Evolutionary conservation across 2,797 vertebrate genomes (phyloP), one percentile per base, ranked within the genome.

Genomic region (Lepus townsendii): DNA sequence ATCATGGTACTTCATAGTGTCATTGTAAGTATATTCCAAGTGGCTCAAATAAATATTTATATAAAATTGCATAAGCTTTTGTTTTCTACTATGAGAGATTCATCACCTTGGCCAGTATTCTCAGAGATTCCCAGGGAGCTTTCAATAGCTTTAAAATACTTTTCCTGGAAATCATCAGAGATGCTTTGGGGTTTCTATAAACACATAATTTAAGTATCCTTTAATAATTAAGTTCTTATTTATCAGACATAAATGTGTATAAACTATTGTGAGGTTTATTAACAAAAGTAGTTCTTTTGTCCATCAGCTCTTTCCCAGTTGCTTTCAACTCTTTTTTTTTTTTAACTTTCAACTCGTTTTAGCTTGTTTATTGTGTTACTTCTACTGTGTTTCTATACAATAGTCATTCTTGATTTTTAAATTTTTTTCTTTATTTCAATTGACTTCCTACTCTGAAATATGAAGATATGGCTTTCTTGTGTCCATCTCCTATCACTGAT

Each of bases 181-280:
- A 20, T 93, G 13, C 57, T 87, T 87, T 27, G 38, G 57, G 52
- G 50, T 19, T 76, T 91, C 50, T 88, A 11, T 20, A 72, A 42
- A 63, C 66, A 91, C 66, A 54, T 65, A 42, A 47, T 83, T 47
- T 76, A 16, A 82, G 11, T 68, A 47, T 75, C 19, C 69, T 42
- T 69, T 76, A 76, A 27, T 68, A 80, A 30, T 94, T 85, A 63
- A 72, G 11, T 80, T 86, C 16, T 86, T 90, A 75, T 57, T 79
- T 79, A 71, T 79, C 35, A 65, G 30, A 66, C 35, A 79, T n/a
- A 72, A 9, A 71, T 71, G 80, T 9, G 54, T 32, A 66, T 32
- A 47, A 47, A 32, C 11, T 57, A 47, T 11, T 77, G 2, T 30
- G 35, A 69, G 85, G 16, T 54, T 24, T 62, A 17, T 17, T 42